Percentiles rank a stretch among this genome's conserved stretches.
Conservation (phyloP, 2,113 vertebrate genomes). For the Salvator merianae region DNA sequence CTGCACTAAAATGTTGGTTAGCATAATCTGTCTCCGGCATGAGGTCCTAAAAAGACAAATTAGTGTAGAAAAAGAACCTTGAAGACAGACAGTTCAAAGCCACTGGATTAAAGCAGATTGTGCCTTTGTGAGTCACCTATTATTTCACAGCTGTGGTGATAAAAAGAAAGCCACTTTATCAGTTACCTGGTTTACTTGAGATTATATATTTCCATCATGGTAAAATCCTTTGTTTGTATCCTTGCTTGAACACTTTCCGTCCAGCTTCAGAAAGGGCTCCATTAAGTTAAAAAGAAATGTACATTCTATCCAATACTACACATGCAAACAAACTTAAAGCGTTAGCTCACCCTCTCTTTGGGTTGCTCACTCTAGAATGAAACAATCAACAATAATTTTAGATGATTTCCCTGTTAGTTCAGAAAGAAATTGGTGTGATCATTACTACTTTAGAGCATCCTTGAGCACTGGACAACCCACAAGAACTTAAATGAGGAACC, state of each 20-base stretch:
- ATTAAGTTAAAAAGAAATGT: not conserved
- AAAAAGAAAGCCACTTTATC: not conserved
- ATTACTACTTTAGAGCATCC: not conserved
- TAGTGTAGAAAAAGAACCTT: not conserved
- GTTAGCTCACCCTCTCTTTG: not conserved
- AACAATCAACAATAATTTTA: not conserved
- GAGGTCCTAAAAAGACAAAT: not conserved
- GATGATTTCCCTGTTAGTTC: not conserved
- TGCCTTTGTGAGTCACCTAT: not conserved
- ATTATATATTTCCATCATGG: not conserved
- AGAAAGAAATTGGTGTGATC: not conserved
- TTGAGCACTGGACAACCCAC: not conserved
- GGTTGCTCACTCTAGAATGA: not conserved
- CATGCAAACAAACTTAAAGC: not conserved
- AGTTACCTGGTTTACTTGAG: not conserved
- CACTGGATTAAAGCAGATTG: not conserved
- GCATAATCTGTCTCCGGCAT: not conserved
- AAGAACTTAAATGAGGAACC: not conserved
- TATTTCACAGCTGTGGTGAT: not conserved
- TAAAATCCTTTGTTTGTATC: conserved; percentile 6
- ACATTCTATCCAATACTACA: not conserved
- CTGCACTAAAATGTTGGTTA: too few relatives aligned
- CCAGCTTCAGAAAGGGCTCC: not conserved
- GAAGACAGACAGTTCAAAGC: not conserved
- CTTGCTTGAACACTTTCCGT: not conserved